Evolutionary conservation across 2,113 vertebrate species (phyloP), one percentile per base, ranked within the genome.

Genomic region (Elgaria multicarinata): DNA sequence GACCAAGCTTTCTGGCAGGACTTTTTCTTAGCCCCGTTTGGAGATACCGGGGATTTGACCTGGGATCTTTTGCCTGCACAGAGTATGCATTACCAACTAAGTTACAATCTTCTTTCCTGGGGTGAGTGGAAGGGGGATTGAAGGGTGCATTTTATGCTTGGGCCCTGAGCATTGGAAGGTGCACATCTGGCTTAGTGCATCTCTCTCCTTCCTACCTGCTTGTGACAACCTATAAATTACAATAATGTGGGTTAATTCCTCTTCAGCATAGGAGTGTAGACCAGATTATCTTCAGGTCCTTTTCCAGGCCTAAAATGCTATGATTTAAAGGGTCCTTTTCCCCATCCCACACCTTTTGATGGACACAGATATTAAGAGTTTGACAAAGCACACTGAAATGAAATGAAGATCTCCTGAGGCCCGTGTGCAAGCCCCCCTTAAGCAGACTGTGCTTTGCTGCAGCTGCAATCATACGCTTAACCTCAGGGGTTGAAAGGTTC

Each of bases 381-480:
- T 88, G 55, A 87, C 74, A 93, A 87, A 76, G 31, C 84, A 50
- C 6, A 18, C 1, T 83, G 42, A 85, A 81, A 87, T 79, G 89
- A 93, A 88, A 66, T 76, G 16, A 83, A 79, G 87, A 18, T 33
- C 74, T 28, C 58, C 24, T 75, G 14, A 84, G 33, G 46, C 36
- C 74, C 39, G 83, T 82, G 39, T 24, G 26, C 44, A 62, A 28
- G 20, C 50, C 22, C 39, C 36, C 28, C 28, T 91, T 14, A 74
- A 72, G 8, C 58, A 39, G n/a, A 64, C 81, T 76, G 85, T 90
- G 62, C 78, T 89, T 76, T 85, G 74, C 36, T 74, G 58, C 85
- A 92, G 74, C 74, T 91, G 86, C 4, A 22, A 39, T 92, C 83
- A 18, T 87, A n/a, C 85, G 1, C 42, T 33, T 64, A 92, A 87